Evolutionary conservation across 2,888 invertebrate species (phyloP).

Genomic region (Eupithecia vulgata): DNA sequence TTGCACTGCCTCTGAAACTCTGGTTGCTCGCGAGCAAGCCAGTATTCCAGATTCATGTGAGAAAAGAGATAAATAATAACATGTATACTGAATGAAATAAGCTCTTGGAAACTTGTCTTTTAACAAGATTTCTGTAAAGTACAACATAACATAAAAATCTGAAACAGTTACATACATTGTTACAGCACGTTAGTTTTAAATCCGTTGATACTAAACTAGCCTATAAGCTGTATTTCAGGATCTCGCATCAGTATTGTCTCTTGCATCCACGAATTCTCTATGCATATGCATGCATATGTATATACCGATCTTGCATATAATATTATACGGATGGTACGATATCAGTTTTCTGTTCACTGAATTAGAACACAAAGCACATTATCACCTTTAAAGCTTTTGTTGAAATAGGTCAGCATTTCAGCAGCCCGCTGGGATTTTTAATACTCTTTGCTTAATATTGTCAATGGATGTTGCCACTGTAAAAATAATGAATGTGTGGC

Average conservation of each 20-base stretch:
- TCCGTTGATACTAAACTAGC: not conserved
- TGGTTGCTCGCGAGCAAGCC: no score
- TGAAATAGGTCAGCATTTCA: conserved; percentile 51
- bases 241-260: not conserved
- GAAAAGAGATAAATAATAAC: not conserved
- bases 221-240: not conserved
- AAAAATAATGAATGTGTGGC: conserved; percentile 10
- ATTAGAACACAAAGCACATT: conserved; percentile 59
- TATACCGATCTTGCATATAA: conserved; percentile 13
- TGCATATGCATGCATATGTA: not conserved
- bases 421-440: conserved; percentile 43
- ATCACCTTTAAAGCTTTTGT: conserved; percentile 48
- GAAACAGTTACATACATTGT: not conserved
- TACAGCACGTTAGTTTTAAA: not conserved
- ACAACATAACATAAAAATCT: not conserved
- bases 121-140: not conserved
- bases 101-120: not conserved
- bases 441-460: conserved; percentile 34
- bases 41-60: not conserved
- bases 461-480: conserved; percentile 22
- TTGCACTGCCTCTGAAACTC: no score
- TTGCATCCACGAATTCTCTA: not conserved
- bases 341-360: conserved; percentile 61
- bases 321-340: conserved; percentile 45
- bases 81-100: not conserved